Evolutionary conservation across 2,888 invertebrate species (phyloP).

Genomic region (Dryomyza anilis): DNA sequence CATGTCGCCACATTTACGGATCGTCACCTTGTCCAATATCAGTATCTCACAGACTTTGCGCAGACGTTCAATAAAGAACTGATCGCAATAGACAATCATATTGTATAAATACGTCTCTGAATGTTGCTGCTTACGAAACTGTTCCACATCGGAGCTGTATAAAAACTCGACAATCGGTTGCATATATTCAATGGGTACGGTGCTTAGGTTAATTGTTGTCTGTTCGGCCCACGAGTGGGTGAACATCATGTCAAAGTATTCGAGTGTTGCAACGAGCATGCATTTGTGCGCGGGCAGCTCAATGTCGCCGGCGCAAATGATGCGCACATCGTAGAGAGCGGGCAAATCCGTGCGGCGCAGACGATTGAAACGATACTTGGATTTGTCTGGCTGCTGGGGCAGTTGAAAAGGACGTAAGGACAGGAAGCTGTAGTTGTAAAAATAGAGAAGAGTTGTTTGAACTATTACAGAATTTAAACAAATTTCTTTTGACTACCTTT

Average conservation of each 20-base stretch:
- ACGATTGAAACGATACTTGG: constrained; percentile 49
- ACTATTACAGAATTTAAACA: background rate
- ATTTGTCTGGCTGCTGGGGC: constrained; percentile 37
- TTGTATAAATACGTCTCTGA: constrained; percentile 74
- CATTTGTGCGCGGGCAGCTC: constrained; percentile 77
- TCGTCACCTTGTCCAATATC: constrained; percentile 69
- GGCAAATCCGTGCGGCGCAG: constrained; percentile 63
- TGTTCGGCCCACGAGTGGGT: constrained; percentile 71
- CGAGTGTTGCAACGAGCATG: constrained; percentile 78
- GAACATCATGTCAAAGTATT: constrained; percentile 87
- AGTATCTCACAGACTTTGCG: constrained; percentile 75
- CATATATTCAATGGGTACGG: constrained; percentile 61
- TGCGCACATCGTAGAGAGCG: constrained; percentile 68
- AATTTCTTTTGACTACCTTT: constrained; percentile 40
- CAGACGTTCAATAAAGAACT: constrained; percentile 74
- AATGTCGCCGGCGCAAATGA: constrained; percentile 64
- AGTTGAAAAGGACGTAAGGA: constrained; percentile 40
- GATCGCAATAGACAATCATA: constrained; percentile 79
- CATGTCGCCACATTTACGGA: constrained; percentile 78
- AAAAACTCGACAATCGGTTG: constrained; percentile 75
- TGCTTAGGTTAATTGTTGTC: constrained; percentile 49
- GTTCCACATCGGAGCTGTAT: constrained; percentile 72
- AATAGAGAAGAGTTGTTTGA: background rate
- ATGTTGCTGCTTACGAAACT: constrained; percentile 67
- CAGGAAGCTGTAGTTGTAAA: constrained; percentile 39